A percentile compares a stretch with the other conserved stretches of the same genome.
These are phyloP conservation scores for Aphaenogaster rudis DNA, from an alignment of 1,140 invertebrate genomes.

Conservation along the genomic window DNA sequence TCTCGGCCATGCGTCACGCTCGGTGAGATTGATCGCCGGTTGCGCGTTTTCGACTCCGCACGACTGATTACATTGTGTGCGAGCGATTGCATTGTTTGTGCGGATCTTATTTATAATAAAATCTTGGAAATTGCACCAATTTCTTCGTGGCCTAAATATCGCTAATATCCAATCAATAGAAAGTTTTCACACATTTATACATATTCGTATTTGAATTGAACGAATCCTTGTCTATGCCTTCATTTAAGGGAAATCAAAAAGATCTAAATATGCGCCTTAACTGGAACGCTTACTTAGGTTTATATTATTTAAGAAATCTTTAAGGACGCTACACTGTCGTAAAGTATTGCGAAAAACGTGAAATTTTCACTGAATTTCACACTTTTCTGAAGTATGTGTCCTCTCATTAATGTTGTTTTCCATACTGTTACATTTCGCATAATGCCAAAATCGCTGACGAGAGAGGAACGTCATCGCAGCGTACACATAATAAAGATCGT, in stretches of 20 bases:
- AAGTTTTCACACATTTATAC: background rate
- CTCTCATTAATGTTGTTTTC: constrained; percentile 5
- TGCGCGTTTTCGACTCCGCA: constrained; percentile 34
- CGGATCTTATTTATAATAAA: constrained; percentile 1
- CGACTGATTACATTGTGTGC: constrained; percentile 15
- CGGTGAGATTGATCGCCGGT: constrained; percentile 44
- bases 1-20: constrained; percentile 22
- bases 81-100: constrained; percentile 23
- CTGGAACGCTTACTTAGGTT: background rate
- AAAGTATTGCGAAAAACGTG: background rate
- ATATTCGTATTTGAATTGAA: background rate
- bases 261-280: background rate
- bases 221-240: background rate
- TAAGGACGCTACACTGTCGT: background rate
- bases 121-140: background rate
- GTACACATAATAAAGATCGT: constrained; percentile 6
- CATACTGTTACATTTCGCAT: constrained; percentile 35
- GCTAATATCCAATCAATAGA: background rate
- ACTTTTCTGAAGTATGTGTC: background rate
- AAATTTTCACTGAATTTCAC: constrained; percentile 1
- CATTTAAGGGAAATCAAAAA: background rate
- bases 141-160: background rate
- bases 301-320: background rate
- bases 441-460: constrained; percentile 18
- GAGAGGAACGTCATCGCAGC: background rate